phyloP scores from a whole-genome alignment of 1,140 invertebrate species.

The Pogonomyrmex barbatus region DNA sequence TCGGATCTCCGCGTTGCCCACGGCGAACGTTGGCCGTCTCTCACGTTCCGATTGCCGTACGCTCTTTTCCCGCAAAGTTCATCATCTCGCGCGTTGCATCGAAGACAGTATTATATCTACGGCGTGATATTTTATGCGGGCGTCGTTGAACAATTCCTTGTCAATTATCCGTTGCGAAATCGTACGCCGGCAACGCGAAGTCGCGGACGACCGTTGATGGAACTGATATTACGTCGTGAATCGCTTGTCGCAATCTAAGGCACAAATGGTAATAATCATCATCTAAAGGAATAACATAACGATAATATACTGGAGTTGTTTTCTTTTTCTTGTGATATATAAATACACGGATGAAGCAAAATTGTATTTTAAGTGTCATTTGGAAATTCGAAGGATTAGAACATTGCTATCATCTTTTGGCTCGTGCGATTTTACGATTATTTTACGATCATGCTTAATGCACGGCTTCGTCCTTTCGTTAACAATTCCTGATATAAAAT shows the following conservation, averaged over 20 bases:
- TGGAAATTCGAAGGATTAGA: background rate
- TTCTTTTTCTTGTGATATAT: background rate
- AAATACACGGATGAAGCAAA: background rate
- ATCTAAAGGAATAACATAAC: background rate
- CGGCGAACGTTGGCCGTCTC: conserved; percentile 59
- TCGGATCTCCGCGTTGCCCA: conserved; percentile 60
- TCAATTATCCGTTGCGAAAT: conserved; percentile 67
- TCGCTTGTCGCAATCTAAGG: background rate
- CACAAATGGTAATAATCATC: conserved; percentile 24
- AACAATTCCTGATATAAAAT: background rate
- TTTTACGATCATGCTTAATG: conserved; percentile 62
- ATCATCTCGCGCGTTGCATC: conserved; percentile 32
- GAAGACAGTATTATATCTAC: background rate
- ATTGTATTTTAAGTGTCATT: background rate
- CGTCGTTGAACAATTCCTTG: conserved; percentile 41
- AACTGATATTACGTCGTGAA: conserved; percentile 4
- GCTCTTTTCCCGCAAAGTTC: conserved; percentile 62
- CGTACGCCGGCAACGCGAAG: background rate
- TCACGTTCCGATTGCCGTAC: conserved; percentile 53
- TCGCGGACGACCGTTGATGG: background rate
- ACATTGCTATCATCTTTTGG: background rate
- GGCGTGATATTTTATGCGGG: background rate
- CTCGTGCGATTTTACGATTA: background rate
- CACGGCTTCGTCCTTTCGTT: conserved; percentile 8
- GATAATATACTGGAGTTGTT: background rate